Conservation (phyloP, 1,140 invertebrate genomes). For the Thrips palmi region DNA sequence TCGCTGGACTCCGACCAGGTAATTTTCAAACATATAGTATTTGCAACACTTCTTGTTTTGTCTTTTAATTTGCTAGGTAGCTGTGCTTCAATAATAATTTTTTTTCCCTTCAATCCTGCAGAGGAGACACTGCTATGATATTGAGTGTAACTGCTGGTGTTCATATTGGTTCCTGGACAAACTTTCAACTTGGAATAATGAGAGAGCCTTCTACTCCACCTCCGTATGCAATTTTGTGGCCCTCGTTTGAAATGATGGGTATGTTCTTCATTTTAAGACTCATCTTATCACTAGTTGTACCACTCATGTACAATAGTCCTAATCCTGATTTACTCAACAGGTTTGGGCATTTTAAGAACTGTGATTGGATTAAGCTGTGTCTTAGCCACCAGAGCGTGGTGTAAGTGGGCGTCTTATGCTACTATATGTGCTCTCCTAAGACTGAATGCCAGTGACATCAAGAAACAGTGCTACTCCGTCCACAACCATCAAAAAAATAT, state of each 20-base stretch:
- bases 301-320: constrained; percentile 10
- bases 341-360: constrained; percentile 43
- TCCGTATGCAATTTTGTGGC: constrained; percentile 62
- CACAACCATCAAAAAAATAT: constrained; percentile 41
- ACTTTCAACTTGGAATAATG: constrained; percentile 57
- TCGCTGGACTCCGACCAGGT: constrained; percentile 69
- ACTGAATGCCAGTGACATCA: constrained; percentile 38
- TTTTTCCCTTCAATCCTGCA: constrained; percentile 32
- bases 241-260: constrained; percentile 44
- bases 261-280: background rate
- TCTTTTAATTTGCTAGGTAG: constrained; percentile 1
- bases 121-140: constrained; percentile 73
- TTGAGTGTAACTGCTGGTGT: constrained; percentile 63
- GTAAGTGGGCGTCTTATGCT: constrained; percentile 48
- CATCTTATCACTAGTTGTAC: constrained; percentile 12
- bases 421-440: constrained; percentile 46
- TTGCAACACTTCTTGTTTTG: too few relatives aligned
- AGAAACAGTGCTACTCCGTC: constrained; percentile 24
- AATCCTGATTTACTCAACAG: constrained; percentile 13
- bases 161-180: constrained; percentile 62
- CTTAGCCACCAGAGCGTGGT: constrained; percentile 41
- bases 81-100: constrained; percentile 7
- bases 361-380: constrained; percentile 53
- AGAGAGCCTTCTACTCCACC: constrained; percentile 28
- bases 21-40: constrained; percentile 6